phyloP scores from a whole-genome alignment of 2,888 invertebrate genomes.

The Volucella bombylans region DNA sequence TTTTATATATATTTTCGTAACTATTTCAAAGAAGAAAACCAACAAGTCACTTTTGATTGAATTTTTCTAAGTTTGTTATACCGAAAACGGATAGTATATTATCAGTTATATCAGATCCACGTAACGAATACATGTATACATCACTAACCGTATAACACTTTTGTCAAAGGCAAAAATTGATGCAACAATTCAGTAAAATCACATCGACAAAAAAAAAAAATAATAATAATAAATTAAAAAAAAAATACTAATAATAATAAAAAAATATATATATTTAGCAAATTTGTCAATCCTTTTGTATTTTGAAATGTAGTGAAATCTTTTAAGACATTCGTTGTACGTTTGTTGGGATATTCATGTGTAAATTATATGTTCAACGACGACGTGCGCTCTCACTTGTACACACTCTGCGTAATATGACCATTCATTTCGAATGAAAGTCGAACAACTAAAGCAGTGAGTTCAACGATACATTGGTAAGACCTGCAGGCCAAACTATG shows the following conservation, averaged over 20 bases:
- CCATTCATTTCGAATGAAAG: constrained; percentile 62
- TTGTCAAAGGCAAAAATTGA: neutral
- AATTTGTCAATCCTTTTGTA: constrained; percentile 9
- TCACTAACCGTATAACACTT: constrained; percentile 2
- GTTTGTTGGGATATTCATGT: constrained; percentile 17
- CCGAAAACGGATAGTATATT: neutral
- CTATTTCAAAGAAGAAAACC: neutral
- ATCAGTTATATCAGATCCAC: constrained; percentile 11
- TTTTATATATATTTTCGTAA: neutral
- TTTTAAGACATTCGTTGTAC: neutral
- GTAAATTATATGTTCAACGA: constrained; percentile 24
- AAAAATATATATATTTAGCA: neutral
- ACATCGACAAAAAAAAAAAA: too few species aligned
- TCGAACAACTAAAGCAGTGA: constrained; percentile 62
- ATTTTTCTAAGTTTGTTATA: neutral
- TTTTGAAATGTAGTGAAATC: neutral
- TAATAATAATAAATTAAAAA: too few species aligned
- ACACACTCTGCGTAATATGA: constrained; percentile 46
- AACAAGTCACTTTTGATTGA: constrained; percentile 4
- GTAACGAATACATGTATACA: constrained; percentile 17
- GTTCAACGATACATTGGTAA: constrained; percentile 54
- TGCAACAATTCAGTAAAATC: too few species aligned
- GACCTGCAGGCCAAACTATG: constrained; percentile 61
- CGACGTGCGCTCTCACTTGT: constrained; percentile 27
- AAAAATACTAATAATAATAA: neutral